Conservation (phyloP, 2,113 vertebrate species). For the Turnix velox region DNA sequence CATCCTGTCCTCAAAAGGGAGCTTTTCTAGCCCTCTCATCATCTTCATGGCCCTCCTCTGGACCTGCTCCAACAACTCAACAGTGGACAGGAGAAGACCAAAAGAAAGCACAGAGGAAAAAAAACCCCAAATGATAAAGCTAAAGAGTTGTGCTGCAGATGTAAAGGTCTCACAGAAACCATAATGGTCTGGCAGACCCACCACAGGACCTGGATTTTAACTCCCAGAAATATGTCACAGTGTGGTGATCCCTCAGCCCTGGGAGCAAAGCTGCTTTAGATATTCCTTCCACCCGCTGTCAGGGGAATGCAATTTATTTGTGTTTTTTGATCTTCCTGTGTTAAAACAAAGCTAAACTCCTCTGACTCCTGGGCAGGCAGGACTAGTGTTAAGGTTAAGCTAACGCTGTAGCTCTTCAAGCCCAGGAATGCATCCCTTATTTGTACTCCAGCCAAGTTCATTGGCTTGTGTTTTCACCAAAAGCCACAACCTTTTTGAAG, state of each 20-base stretch:
- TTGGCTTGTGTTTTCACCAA: slow-evolving; percentile 28
- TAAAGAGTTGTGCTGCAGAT: not conserved
- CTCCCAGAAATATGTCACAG: not conserved
- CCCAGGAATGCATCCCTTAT: slow-evolving; percentile 15
- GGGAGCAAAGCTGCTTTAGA: not conserved
- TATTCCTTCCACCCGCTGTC: not conserved
- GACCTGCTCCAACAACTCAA: no score
- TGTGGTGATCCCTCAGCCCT: not conserved
- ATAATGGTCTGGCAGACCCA: not conserved
- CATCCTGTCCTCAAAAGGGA: no score
- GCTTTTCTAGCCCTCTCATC: no score
- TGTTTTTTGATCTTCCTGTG: slow-evolving; percentile 1
- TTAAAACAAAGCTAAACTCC: slow-evolving; percentile 11
- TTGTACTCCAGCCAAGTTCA: slow-evolving; percentile 2
- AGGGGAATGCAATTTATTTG: not conserved
- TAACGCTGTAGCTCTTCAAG: not conserved
- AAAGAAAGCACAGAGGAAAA: not conserved
- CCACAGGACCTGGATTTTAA: not conserved
- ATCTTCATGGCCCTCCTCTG: no score
- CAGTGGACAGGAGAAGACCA: no score
- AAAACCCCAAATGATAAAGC: not conserved
- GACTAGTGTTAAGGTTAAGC: slow-evolving; percentile 33
- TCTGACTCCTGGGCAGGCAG: not conserved
- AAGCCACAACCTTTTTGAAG: slow-evolving; percentile 53
- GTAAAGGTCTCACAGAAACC: not conserved